Evolutionary conservation across 2,797 vertebrate species (phyloP).

Genomic region (Dicrostonyx torquatus): DNA sequence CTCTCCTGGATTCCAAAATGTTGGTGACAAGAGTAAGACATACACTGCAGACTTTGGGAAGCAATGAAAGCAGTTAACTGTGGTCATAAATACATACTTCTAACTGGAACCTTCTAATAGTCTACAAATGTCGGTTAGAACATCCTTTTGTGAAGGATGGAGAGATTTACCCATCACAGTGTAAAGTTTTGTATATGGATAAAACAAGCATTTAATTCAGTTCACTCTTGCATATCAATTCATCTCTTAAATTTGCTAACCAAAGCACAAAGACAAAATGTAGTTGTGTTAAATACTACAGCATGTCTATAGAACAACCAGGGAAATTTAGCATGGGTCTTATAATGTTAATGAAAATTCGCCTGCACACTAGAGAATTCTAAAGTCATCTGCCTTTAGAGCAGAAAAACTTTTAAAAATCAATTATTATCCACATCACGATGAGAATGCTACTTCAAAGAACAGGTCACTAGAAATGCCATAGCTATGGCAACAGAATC

Average conservation of each 20-base stretch:
- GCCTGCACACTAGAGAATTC: slow-evolving; percentile 34
- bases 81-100: slow-evolving; percentile 24
- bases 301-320: neutral
- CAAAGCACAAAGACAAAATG: slow-evolving; percentile 50
- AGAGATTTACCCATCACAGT: slow-evolving; percentile 48
- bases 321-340: slow-evolving; percentile 43
- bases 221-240: slow-evolving; percentile 35
- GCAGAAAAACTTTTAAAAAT: slow-evolving; percentile 56
- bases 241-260: slow-evolving; percentile 39
- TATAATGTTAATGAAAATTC: slow-evolving; percentile 53
- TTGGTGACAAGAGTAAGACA: slow-evolving; percentile 50
- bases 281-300: slow-evolving; percentile 28
- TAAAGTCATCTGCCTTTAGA: slow-evolving; percentile 14
- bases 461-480: slow-evolving; percentile 28
- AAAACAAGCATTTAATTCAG: slow-evolving; percentile 57
- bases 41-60: slow-evolving; percentile 45
- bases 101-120: slow-evolving; percentile 42
- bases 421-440: slow-evolving; percentile 45
- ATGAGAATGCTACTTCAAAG: slow-evolving; percentile 35
- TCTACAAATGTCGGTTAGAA: slow-evolving; percentile 46
- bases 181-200: neutral
- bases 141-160: slow-evolving; percentile 45
- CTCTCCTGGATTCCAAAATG: slow-evolving; percentile 54
- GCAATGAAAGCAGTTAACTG: slow-evolving; percentile 46
- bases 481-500: slow-evolving; percentile 8